Conservation (phyloP, 1,140 invertebrate genomes). For the Drosophila azteca region DNA sequence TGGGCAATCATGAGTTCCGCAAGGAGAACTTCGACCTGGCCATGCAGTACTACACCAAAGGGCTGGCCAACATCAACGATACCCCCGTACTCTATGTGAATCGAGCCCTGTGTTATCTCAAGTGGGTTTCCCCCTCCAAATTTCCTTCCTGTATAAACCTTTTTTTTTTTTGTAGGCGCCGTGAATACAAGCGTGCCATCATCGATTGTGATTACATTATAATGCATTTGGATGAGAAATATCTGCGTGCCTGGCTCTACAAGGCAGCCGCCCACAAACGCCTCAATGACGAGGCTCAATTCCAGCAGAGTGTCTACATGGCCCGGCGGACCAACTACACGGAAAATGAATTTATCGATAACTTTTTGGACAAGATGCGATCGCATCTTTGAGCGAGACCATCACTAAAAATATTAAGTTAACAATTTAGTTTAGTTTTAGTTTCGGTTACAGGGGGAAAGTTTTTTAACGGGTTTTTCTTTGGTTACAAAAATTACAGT, state of each 20-base stretch:
- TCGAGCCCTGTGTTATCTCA: constrained; percentile 46
- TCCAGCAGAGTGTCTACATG: constrained; percentile 25
- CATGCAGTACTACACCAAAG: constrained; percentile 36
- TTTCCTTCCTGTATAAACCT: not conserved
- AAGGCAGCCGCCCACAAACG: constrained; percentile 51
- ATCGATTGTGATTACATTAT: constrained; percentile 56
- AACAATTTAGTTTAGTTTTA: not conserved
- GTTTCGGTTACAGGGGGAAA: too few species aligned
- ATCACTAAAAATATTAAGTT: not conserved
- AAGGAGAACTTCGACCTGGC: constrained; percentile 19
- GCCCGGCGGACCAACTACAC: constrained; percentile 33
- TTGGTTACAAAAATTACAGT: too few species aligned
- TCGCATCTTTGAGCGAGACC: constrained; percentile 4
- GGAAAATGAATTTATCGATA: constrained; percentile 33
- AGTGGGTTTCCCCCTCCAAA: constrained; percentile 28
- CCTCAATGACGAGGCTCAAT: constrained; percentile 42
- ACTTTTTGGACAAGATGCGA: constrained; percentile 51
- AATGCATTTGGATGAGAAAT: constrained; percentile 24
- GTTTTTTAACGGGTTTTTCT: too few species aligned
- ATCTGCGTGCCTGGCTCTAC: constrained; percentile 59
- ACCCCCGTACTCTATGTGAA: constrained; percentile 61
- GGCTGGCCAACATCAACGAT: constrained; percentile 42
- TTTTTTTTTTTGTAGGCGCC: constrained; percentile 18
- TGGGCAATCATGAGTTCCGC: constrained; percentile 53
- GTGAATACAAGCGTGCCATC: constrained; percentile 41